Evolutionary conservation across 2,113 vertebrate species (phyloP).

Genomic region (Mastomys coucha): DNA sequence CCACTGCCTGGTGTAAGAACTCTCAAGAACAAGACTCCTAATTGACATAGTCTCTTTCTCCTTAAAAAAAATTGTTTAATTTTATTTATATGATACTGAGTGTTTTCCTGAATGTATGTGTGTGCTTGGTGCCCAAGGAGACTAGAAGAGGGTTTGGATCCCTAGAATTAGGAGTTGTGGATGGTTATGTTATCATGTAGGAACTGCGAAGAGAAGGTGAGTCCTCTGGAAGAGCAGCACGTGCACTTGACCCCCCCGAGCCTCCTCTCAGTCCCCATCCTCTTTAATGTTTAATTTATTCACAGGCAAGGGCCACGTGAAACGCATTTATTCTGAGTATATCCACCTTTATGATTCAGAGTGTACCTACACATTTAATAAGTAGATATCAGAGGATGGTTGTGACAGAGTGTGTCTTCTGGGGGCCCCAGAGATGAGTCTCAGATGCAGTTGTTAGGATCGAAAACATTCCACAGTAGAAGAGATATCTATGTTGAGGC

Average conservation of each 20-base stretch:
- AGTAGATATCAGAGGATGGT: neutral
- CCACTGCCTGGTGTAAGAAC: neutral
- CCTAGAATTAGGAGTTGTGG: neutral
- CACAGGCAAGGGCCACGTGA: neutral
- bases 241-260: neutral
- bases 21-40: neutral
- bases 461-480: neutral
- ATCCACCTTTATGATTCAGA: neutral
- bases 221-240: neutral
- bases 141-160: neutral
- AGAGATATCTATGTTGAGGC: neutral
- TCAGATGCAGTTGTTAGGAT: neutral
- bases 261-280: too few relatives aligned
- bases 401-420: neutral
- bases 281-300: constrained; percentile 3
- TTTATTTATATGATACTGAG: neutral
- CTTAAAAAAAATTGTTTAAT: neutral
- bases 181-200: neutral
- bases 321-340: neutral
- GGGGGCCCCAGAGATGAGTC: neutral
- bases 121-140: neutral
- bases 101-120: neutral
- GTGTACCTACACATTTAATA: neutral
- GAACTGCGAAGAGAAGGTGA: neutral
- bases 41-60: neutral